These are phyloP conservation scores for Embidobia sp. DNA, from an alignment of 2,888 invertebrate species.

Conservation along the genomic window DNA sequence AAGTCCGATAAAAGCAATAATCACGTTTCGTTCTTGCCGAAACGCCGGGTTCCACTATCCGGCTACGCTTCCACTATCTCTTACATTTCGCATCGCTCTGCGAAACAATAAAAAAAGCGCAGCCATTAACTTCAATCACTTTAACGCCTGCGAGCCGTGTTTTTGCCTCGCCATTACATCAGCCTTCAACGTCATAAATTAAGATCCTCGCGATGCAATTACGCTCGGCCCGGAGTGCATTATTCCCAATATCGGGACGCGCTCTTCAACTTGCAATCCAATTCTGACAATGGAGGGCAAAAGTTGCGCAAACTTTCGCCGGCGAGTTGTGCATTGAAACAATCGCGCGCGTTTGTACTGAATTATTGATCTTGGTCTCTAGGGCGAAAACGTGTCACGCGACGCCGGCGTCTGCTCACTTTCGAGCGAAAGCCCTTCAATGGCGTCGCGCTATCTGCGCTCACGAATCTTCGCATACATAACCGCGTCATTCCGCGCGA, in stretches of 20 bases:
- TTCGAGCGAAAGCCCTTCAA: conserved; percentile 31
- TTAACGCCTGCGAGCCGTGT: conserved; percentile 22
- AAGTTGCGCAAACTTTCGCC: conserved; percentile 7
- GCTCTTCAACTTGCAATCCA: conserved; percentile 10
- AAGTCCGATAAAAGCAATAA: conserved; percentile 3
- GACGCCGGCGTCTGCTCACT: conserved; percentile 23
- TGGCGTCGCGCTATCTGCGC: conserved; percentile 26
- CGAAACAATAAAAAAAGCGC: conserved; percentile 31
- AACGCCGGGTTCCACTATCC: conserved; percentile 1
- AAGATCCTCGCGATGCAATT: conserved; percentile 20
- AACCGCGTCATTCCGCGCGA: conserved; percentile 44
- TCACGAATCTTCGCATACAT: conserved; percentile 30
- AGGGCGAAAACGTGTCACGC: conserved; percentile 25
- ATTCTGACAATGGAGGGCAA: conserved; percentile 31
- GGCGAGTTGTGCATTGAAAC: conserved; percentile 11
- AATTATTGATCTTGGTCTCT: conserved; percentile 19
- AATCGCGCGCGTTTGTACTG: conserved; percentile 17
- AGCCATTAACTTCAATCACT: conserved; percentile 50
- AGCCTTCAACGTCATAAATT: conserved; percentile 34
- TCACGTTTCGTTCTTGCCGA: background rate
- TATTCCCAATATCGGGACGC: conserved; percentile 40
- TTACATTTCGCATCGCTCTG: conserved; percentile 16
- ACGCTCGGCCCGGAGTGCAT: conserved; percentile 7
- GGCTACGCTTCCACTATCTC: conserved; percentile 13
- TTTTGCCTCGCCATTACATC: conserved; percentile 38